Evolutionary conservation across 2,888 invertebrate genomes (phyloP).

Genomic region (Pheosia tremula): DNA sequence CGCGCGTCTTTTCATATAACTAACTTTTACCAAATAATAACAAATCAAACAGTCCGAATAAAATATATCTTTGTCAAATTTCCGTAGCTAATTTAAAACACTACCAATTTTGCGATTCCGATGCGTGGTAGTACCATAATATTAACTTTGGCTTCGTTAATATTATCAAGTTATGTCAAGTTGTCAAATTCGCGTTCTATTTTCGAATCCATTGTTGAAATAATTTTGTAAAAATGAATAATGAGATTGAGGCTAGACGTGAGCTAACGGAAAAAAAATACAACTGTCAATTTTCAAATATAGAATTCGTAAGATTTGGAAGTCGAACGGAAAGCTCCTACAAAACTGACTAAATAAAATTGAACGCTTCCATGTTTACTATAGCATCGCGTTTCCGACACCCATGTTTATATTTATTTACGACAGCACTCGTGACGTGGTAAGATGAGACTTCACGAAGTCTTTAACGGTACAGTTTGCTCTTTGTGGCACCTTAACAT

Average conservation of each 20-base stretch:
- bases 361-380: not conserved
- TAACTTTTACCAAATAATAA: too few relatives aligned
- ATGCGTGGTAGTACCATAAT: not conserved
- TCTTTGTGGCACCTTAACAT: slow-evolving; percentile 17
- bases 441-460: slow-evolving; percentile 25
- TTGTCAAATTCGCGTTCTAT: not conserved
- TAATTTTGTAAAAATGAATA: not conserved
- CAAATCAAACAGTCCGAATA: not conserved
- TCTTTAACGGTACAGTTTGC: slow-evolving; percentile 25
- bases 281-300: too few relatives aligned
- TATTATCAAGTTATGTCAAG: not conserved
- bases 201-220: too few relatives aligned
- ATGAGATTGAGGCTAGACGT: not conserved
- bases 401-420: slow-evolving; percentile 30
- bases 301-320: too few relatives aligned
- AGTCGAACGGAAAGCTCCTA: not conserved
- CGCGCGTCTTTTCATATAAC: too few relatives aligned
- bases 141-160: slow-evolving; percentile 1
- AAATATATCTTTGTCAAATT: not conserved
- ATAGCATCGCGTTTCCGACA: not conserved
- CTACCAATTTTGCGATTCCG: slow-evolving; percentile 17
- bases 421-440: slow-evolving; percentile 31
- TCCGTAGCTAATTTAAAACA: too few relatives aligned
- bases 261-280: too few relatives aligned
- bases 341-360: not conserved